These are phyloP conservation scores for Nymphalis polychloros DNA, from an alignment of 2,888 invertebrate species.

Conservation along the genomic window DNA sequence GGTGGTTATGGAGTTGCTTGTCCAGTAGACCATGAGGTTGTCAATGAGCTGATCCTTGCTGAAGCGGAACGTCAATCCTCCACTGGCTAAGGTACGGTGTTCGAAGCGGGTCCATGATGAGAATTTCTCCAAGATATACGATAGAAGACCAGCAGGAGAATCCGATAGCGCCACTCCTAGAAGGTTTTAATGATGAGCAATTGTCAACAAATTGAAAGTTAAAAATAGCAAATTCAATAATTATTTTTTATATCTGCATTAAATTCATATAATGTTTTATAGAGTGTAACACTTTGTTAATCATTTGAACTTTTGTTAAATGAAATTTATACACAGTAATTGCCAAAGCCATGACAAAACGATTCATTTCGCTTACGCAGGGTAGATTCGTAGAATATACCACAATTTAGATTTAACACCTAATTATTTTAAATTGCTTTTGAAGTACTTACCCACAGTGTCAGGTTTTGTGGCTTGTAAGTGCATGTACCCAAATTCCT, in stretches of 20 bases:
- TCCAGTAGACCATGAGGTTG: slow-evolving; percentile 89
- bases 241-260: no score
- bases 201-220: no score
- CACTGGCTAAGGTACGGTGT: slow-evolving; percentile 80
- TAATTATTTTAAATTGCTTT: slow-evolving; percentile 34
- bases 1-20: slow-evolving; percentile 87
- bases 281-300: no score
- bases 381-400: no score
- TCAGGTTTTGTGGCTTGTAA: slow-evolving; percentile 94
- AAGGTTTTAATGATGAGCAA: neutral
- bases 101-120: slow-evolving; percentile 85
- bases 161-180: slow-evolving; percentile 80
- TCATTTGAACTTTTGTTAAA: no score
- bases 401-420: no score
- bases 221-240: no score
- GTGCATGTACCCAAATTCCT: slow-evolving; percentile 80
- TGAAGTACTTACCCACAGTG: slow-evolving; percentile 72
- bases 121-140: slow-evolving; percentile 93
- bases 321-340: no score
- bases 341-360: no score
- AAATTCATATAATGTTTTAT: no score
- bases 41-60: slow-evolving; percentile 88
- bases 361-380: no score
- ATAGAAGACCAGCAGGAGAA: slow-evolving; percentile 90
- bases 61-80: slow-evolving; percentile 84